Percentiles rank a stretch among this genome's conserved stretches.
Conservation (phyloP, 2,888 invertebrate genomes). For the Drepanosiphum platanoidis region DNA sequence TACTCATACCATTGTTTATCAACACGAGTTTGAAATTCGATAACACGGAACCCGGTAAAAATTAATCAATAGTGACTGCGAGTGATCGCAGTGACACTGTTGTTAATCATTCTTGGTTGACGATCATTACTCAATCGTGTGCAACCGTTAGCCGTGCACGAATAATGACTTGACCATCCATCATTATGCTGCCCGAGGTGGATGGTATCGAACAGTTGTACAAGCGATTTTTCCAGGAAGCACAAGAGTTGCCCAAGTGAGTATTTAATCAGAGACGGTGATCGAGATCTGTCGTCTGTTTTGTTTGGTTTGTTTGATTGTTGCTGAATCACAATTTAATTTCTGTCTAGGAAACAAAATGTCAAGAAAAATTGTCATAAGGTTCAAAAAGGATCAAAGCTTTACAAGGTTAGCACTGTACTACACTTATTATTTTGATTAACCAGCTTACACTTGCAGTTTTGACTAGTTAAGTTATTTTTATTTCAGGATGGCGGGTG, state of each 20-base stretch:
- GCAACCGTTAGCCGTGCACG: not conserved
- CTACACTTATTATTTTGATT: not conserved
- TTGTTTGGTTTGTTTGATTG: not conserved
- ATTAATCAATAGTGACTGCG: constrained; percentile 46
- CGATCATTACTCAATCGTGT: not conserved
- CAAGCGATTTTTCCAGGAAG: constrained; percentile 59
- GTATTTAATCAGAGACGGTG: not conserved
- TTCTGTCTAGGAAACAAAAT: not conserved
- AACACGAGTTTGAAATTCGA: constrained; percentile 59
- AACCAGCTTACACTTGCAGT: not conserved
- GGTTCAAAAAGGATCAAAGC: constrained; percentile 40
- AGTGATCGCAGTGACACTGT: not conserved
- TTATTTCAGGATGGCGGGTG: constrained; percentile 56
- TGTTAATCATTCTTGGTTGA: not conserved
- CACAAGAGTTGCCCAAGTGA: constrained; percentile 56
- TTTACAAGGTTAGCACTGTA: constrained; percentile 27
- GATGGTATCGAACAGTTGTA: constrained; percentile 58
- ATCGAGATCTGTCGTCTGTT: not conserved
- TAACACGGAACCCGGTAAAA: constrained; percentile 60
- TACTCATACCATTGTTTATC: constrained; percentile 46
- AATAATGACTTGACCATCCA: constrained; percentile 26
- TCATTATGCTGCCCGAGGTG: constrained; percentile 51
- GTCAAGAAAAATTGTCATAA: constrained; percentile 36
- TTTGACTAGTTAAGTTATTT: no score
- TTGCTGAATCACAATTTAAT: not conserved